These are phyloP conservation scores for Microctenopoma lineatum DNA, from an alignment of 2,797 vertebrate species.

Conservation along the genomic window DNA sequence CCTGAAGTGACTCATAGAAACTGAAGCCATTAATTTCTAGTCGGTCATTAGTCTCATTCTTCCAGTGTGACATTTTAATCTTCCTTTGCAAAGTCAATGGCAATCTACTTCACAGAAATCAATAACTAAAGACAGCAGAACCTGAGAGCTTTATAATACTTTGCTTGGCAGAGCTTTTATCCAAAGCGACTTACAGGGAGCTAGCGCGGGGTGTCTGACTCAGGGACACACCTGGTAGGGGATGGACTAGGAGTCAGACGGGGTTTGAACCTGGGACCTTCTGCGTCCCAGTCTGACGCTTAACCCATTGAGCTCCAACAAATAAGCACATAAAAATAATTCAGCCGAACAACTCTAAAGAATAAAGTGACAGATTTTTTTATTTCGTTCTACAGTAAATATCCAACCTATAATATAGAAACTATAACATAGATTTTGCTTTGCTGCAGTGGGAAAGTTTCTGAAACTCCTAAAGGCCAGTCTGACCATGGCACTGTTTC, in stretches of 20 bases:
- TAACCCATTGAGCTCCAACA: too few relatives aligned
- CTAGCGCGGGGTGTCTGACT: too few relatives aligned
- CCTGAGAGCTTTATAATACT: not conserved
- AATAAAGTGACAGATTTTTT: slow-evolving; percentile 5
- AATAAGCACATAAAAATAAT: not conserved
- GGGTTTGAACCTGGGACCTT: too few relatives aligned
- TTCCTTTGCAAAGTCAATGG: slow-evolving; percentile 10
- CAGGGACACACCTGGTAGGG: too few relatives aligned
- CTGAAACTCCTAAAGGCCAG: not conserved
- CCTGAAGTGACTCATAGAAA: not conserved
- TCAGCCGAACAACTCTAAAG: not conserved
- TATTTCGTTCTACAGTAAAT: not conserved
- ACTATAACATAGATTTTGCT: too few relatives aligned
- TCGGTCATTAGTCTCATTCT: slow-evolving; percentile 11
- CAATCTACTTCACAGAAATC: slow-evolving; percentile 13
- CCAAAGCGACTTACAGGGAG: too few relatives aligned
- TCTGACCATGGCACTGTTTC: not conserved
- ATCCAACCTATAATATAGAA: not conserved
- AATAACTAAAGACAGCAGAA: not conserved
- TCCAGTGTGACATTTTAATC: slow-evolving; percentile 22
- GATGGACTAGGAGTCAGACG: too few relatives aligned
- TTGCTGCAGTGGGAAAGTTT: not conserved
- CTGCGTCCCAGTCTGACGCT: too few relatives aligned
- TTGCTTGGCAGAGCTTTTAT: too few relatives aligned
- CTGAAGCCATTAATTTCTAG: slow-evolving; percentile 12